Evolutionary conservation across 2,113 vertebrate species (phyloP).

Genomic region (Anguilla japonica): DNA sequence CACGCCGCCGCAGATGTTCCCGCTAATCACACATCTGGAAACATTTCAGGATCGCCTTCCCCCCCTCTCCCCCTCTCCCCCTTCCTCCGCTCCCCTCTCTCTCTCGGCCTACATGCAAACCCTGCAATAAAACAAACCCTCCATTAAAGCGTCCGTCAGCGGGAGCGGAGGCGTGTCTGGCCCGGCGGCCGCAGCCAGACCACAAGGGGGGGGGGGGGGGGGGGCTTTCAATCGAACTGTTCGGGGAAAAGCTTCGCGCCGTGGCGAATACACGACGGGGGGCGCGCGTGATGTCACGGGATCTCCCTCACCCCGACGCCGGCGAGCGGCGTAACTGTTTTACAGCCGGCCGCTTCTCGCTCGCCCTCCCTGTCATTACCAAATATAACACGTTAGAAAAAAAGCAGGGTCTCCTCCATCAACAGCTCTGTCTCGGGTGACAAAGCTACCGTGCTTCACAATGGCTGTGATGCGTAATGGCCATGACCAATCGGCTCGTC

Average conservation of each 20-base stretch:
- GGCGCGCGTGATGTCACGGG: slow-evolving; percentile 14
- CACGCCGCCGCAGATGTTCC: slow-evolving; percentile 44
- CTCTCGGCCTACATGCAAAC: slow-evolving; percentile 36
- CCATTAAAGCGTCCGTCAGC: slow-evolving; percentile 62
- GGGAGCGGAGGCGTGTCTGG: slow-evolving; percentile 31
- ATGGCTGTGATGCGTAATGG: background rate
- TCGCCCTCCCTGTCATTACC: background rate
- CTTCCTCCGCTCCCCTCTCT: slow-evolving; percentile 11
- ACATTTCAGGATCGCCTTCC: slow-evolving; percentile 45
- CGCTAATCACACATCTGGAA: slow-evolving; percentile 74
- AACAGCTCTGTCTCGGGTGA: background rate
- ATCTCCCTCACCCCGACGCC: background rate
- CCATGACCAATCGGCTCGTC: background rate
- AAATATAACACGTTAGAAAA: background rate
- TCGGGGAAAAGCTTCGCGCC: slow-evolving; percentile 63
- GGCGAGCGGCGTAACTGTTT: background rate
- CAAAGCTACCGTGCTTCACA: background rate
- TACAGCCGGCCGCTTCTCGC: background rate
- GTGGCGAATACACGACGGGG: slow-evolving; percentile 55
- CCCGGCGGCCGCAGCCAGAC: slow-evolving; percentile 54
- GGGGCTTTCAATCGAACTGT: slow-evolving; percentile 53
- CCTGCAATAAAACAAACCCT: slow-evolving; percentile 49
- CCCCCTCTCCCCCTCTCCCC: slow-evolving; percentile 16
- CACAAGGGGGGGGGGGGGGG: slow-evolving; percentile 42
- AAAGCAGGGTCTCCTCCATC: background rate